These are phyloP conservation scores for Drosophila lacicola DNA, from an alignment of 2,888 invertebrate genomes.

Conservation along the genomic window DNA sequence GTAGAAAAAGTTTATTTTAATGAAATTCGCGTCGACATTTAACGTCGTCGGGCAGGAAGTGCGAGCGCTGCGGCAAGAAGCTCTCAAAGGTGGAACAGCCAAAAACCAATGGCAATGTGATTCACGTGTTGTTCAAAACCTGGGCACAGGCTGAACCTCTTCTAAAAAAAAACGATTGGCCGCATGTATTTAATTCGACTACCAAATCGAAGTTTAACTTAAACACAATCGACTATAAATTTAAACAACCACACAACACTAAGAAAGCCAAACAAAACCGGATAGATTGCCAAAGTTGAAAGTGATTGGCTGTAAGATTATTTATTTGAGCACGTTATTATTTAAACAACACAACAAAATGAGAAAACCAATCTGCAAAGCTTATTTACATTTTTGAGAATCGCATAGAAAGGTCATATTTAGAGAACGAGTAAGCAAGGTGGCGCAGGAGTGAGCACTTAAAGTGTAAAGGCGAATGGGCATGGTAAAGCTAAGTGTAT, in stretches of 20 bases:
- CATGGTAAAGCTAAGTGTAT: too few species aligned
- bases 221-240: conserved; percentile 27
- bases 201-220: conserved; percentile 20
- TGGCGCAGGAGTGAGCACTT: too few species aligned
- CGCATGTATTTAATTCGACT: conserved; percentile 32
- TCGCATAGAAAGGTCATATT: background rate
- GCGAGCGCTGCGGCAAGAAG: background rate
- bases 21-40: conserved; percentile 80
- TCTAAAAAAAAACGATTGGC: conserved; percentile 13
- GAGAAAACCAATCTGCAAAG: background rate
- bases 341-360: background rate
- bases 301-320: background rate
- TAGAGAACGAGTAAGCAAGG: background rate
- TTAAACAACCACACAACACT: conserved; percentile 14
- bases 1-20: conserved; percentile 79
- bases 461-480: too few species aligned
- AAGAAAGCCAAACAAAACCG: conserved; percentile 13
- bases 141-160: background rate
- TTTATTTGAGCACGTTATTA: background rate
- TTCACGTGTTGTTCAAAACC: conserved; percentile 23
- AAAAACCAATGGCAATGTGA: conserved; percentile 12
- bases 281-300: background rate
- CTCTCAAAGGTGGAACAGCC: conserved; percentile 15
- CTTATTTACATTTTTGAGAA: background rate
- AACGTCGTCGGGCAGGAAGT: conserved; percentile 48